These are phyloP conservation scores for Limulus polyphemus DNA, from an alignment of 2,888 invertebrate species.

Conservation along the genomic window DNA sequence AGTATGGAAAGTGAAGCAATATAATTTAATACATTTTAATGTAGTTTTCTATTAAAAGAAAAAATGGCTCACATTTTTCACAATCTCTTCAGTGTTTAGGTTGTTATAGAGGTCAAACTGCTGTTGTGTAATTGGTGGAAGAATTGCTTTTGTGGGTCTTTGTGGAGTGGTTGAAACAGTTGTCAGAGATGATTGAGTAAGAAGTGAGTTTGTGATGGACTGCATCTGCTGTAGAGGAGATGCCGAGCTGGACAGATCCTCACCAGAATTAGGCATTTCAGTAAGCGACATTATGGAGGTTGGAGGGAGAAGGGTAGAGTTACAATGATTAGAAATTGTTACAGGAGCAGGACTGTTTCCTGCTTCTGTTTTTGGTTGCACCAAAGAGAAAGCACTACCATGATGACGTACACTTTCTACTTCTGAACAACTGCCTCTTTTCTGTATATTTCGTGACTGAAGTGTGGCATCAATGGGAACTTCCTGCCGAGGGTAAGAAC, in stretches of 20 bases:
- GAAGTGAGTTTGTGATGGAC: conserved; percentile 90
- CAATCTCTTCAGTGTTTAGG: conserved; percentile 96
- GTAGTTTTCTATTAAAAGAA: too few species aligned
- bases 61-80: conserved; percentile 52
- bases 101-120: conserved; percentile 97
- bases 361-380: conserved; percentile 63
- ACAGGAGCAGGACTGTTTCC: neutral
- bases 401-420: conserved; percentile 31
- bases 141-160: conserved; percentile 84
- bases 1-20: too few species aligned
- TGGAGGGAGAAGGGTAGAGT: neutral
- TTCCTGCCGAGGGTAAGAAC: conserved; percentile 15
- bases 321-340: neutral
- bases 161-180: conserved; percentile 73
- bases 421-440: conserved; percentile 7
- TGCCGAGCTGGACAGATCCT: conserved; percentile 66
- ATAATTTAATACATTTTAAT: too few species aligned
- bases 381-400: conserved; percentile 60
- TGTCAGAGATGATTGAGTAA: conserved; percentile 59
- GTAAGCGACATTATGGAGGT: conserved; percentile 2
- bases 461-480: conserved; percentile 21
- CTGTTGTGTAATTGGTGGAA: conserved; percentile 96
- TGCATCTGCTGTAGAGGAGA: conserved; percentile 96
- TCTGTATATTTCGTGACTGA: conserved; percentile 10
- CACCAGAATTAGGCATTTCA: conserved; percentile 44